Evolutionary conservation across 2,797 vertebrate genomes (phyloP), one percentile per base, ranked within the genome.

Genomic region (Glyptemys insculpta): DNA sequence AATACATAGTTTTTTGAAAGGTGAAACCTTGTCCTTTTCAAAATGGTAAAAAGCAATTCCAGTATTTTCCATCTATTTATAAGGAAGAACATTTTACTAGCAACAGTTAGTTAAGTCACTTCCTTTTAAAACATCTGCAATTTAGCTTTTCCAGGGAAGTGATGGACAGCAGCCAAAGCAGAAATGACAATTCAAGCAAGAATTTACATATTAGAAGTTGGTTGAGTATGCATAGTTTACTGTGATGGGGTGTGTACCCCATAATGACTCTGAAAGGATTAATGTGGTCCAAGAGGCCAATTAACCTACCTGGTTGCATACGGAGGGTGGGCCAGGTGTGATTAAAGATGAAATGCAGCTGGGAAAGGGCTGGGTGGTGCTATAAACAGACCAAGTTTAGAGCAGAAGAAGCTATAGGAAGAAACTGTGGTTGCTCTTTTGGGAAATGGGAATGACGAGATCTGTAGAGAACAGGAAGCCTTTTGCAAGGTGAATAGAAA

Each of bases 61-160:
- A 79, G 93, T 80, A 83, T 91, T 91, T 88, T 83, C 91, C 89
- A 27, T 14, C 44, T 74, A 68, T 83, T 85, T 91, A 65, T 68
- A n/a, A 72, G 57, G 59, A n/a, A 34, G 82, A 88, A 68, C 53
- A 54, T 78, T 72, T 56, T 78, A 18, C 78, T 31, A 92, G 47
- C 90, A 68, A 74, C 80, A 62, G 37, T 49, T 85, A 52, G 72
- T 14, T 74, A 59, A 68, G 54, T 81, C 89, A n/a, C 16, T 82
- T 81, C 50, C 81, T 87, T 31, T 3, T 72, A 47, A 72, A 18
- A 54, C 34, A 83, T 8, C 18, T 44, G 81, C 8, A 57, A 12
- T 25, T 31, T 91, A 34, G 8, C 16, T 56, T 81, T 93, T 19
- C 27, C 6, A 79, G 85, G 41, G 50, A 34, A 85, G 34, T 52